Evolutionary conservation across 2,113 vertebrate species (phyloP).

Genomic region (Scomber colias): DNA sequence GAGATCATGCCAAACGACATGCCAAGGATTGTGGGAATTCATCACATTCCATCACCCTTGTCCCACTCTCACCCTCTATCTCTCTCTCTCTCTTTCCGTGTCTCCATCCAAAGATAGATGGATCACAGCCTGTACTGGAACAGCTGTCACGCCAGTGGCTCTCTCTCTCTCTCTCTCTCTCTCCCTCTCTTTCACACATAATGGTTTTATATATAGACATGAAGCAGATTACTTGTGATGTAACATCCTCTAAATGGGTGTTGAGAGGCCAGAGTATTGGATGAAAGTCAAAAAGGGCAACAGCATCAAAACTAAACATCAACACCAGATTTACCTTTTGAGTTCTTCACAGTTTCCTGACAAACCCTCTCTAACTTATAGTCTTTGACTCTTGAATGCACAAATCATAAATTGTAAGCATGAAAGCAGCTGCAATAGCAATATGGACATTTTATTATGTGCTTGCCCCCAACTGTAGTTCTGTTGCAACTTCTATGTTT

Average conservation of each 20-base stretch:
- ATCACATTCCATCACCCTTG: conserved; percentile 37
- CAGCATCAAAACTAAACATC: background rate
- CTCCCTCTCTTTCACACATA: conserved; percentile 50
- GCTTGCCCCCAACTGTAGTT: no score
- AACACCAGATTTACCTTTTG: background rate
- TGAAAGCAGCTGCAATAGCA: background rate
- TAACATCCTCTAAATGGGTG: conserved; percentile 61
- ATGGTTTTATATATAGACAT: conserved; percentile 71
- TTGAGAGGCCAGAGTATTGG: conserved; percentile 38
- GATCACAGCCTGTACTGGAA: conserved; percentile 47
- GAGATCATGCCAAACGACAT: conserved; percentile 42
- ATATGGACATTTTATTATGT: background rate
- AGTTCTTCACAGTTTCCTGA: background rate
- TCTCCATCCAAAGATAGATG: conserved; percentile 50
- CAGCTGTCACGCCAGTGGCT: conserved; percentile 64
- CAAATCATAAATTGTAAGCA: background rate
- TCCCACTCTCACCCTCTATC: background rate
- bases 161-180: conserved; percentile 22
- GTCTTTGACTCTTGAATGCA: background rate
- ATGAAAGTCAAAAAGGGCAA: conserved; percentile 31
- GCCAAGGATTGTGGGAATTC: conserved; percentile 41
- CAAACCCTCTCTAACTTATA: background rate
- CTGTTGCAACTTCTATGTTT: background rate
- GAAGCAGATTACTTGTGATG: conserved; percentile 61
- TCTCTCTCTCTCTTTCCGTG: background rate